phyloP scores from a whole-genome alignment of 2,113 vertebrate genomes.

The Sturnus vulgaris region DNA sequence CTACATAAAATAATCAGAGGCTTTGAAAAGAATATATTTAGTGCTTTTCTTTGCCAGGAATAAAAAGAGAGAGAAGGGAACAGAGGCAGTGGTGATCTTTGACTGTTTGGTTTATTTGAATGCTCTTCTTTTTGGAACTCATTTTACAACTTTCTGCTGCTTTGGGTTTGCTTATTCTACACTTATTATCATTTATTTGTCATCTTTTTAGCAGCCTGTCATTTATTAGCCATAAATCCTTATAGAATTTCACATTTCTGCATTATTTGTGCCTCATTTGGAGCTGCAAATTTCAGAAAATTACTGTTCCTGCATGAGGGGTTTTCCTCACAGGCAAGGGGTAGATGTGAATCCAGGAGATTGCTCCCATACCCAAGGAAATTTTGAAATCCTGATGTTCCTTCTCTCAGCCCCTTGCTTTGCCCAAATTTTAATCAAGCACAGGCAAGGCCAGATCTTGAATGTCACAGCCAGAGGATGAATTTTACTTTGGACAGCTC shows the following conservation, averaged over 20 bases:
- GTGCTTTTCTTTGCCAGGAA: not conserved
- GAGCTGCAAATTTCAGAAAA: not conserved
- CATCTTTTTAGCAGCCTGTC: not conserved
- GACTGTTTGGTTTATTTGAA: not conserved
- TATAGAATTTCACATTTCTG: not conserved
- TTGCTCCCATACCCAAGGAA: not conserved
- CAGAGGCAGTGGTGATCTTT: not conserved
- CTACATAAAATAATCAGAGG: not conserved
- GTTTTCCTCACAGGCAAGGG: not conserved
- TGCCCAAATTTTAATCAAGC: not conserved
- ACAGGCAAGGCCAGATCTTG: not conserved
- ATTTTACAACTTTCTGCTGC: not conserved
- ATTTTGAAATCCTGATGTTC: not conserved
- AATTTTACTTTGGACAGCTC: not conserved
- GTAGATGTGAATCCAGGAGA: accelerated
- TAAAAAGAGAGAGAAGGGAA: not conserved
- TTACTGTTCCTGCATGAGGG: accelerated
- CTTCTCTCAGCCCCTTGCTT: not conserved
- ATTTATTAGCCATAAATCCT: not conserved
- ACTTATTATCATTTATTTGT: not conserved
- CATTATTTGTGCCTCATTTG: not conserved
- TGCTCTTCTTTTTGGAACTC: not conserved
- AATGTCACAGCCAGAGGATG: not conserved
- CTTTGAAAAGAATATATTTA: not conserved
- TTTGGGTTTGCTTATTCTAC: not conserved